Conservation (phyloP, 2,113 vertebrate genomes). For the Crotalus horridus region DNA sequence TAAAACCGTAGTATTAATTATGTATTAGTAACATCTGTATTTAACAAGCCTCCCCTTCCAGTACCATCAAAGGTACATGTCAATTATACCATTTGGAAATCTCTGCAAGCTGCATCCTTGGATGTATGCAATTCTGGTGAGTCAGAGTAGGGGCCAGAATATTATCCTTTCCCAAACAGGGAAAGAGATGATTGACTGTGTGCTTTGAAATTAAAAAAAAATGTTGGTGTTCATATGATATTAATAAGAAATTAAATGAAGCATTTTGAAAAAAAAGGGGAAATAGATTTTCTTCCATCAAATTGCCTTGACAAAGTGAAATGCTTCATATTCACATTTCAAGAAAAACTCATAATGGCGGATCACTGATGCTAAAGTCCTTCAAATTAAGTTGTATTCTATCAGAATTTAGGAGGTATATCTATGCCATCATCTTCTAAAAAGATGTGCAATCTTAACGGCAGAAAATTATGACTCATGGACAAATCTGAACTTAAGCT, state of each 20-base stretch:
- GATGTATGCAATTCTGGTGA: neutral
- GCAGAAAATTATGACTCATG: neutral
- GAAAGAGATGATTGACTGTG: neutral
- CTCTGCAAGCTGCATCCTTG: no score
- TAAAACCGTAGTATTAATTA: neutral
- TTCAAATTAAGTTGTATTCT: accelerated
- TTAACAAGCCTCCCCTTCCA: neutral
- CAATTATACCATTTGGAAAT: neutral
- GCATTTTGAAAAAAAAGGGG: no score
- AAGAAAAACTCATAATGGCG: neutral
- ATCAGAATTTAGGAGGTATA: neutral
- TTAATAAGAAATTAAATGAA: neutral
- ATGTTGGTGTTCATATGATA: neutral
- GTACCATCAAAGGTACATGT: neutral
- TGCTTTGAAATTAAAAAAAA: neutral
- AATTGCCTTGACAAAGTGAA: neutral
- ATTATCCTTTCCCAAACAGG: neutral
- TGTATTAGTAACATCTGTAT: neutral
- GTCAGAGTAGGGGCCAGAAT: neutral
- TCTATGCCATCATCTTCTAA: neutral
- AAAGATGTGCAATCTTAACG: neutral
- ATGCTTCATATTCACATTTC: neutral
- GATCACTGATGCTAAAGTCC: neutral
- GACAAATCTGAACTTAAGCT: neutral
- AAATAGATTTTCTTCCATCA: neutral